Evolutionary conservation across 2,113 vertebrate genomes (phyloP).

Genomic region (Hippopotamus amphibius): DNA sequence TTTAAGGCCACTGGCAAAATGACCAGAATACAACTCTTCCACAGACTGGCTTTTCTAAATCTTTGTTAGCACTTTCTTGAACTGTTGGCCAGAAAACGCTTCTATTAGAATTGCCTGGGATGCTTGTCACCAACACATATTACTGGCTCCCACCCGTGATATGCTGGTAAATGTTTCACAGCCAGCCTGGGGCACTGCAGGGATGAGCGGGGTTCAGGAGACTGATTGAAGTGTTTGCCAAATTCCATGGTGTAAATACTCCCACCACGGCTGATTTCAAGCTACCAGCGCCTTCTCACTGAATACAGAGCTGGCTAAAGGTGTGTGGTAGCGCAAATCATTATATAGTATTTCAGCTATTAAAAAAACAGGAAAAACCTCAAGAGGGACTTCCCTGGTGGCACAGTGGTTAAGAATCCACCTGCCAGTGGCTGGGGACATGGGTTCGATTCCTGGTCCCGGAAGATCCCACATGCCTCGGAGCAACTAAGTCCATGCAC

Average conservation of each 20-base stretch:
- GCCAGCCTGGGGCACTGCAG: accelerated
- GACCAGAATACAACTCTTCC: background rate
- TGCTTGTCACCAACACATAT: background rate
- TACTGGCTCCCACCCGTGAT: background rate
- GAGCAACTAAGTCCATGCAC: too few relatives aligned
- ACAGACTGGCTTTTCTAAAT: background rate
- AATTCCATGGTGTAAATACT: background rate
- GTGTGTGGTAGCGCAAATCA: accelerated
- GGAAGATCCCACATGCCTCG: too few relatives aligned
- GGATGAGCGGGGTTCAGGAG: background rate
- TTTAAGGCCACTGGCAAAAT: background rate
- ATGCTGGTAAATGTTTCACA: background rate
- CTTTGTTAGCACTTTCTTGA: background rate
- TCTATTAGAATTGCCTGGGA: background rate
- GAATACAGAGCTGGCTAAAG: background rate
- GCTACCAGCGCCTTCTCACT: background rate
- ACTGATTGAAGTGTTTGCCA: background rate
- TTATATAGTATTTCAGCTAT: background rate
- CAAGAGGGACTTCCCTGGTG: too few relatives aligned
- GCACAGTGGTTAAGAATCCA: too few relatives aligned
- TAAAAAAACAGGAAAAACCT: background rate
- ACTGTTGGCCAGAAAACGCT: background rate
- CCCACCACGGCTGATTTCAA: background rate
- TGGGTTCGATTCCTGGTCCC: too few relatives aligned
- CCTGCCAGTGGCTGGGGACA: too few relatives aligned